These are phyloP conservation scores for Motacilla tschutschensis DNA, from an alignment of 2,113 vertebrate genomes.

Conservation along the genomic window DNA sequence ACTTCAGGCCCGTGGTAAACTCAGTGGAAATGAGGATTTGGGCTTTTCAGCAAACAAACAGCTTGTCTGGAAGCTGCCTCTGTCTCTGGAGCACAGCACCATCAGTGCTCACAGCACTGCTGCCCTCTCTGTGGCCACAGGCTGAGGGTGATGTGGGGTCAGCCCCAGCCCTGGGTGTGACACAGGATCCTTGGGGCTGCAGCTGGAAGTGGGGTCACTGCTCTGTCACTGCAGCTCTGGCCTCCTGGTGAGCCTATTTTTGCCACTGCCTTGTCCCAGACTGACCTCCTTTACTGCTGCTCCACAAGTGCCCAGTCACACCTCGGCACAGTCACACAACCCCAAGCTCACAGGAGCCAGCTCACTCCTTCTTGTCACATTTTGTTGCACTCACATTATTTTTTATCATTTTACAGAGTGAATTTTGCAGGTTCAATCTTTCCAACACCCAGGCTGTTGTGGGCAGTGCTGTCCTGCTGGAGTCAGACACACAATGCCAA, in stretches of 20 bases:
- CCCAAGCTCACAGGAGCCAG: accelerated
- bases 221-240: background rate
- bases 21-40: background rate
- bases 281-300: background rate
- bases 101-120: background rate
- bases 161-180: background rate
- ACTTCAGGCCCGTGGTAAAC: background rate
- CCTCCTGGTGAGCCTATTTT: background rate
- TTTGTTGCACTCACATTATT: background rate
- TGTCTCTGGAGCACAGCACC: background rate
- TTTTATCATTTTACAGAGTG: background rate
- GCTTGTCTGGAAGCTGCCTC: background rate
- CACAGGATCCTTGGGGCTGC: background rate
- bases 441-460: background rate
- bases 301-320: background rate
- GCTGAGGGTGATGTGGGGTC: background rate
- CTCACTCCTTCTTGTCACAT: background rate
- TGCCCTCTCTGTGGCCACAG: background rate
- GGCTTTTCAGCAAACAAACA: background rate
- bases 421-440: background rate
- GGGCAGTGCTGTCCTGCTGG: background rate
- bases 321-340: background rate
- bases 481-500: background rate
- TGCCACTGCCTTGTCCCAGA: background rate
- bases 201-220: background rate